phyloP scores from a whole-genome alignment of 2,797 vertebrate species.

The Sarcophilus harrisii region DNA sequence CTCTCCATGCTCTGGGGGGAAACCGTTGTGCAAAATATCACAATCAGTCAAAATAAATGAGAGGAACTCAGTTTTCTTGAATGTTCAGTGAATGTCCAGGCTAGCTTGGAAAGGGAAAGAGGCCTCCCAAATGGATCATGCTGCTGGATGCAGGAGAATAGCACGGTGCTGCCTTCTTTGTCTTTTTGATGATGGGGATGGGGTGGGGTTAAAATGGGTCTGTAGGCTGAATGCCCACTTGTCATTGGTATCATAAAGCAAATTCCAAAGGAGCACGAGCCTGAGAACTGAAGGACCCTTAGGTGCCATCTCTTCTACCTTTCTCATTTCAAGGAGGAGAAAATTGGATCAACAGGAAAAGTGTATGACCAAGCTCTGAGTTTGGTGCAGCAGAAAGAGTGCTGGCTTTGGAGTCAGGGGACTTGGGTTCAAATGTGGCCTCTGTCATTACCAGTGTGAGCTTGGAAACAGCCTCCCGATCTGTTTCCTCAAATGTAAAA shows the following conservation, averaged over 20 bases:
- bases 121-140: neutral
- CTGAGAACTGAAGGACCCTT: neutral
- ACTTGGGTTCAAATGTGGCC: neutral
- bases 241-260: neutral
- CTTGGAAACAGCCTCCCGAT: neutral
- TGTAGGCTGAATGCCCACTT: neutral
- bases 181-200: neutral
- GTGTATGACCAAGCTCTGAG: neutral
- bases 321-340: neutral
- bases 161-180: neutral
- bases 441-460: neutral
- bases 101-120: neutral
- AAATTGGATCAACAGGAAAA: neutral
- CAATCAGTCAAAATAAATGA: neutral
- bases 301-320: neutral
- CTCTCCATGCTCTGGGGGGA: neutral
- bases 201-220: neutral
- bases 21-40: neutral
- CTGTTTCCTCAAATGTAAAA: neutral
- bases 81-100: neutral
- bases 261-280: neutral
- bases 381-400: neutral
- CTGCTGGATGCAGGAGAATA: neutral
- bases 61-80: neutral
- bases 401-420: neutral